Base-by-base conservation (phyloP, 2,888 invertebrate species). In the Epirrhoe alternata region DNA sequence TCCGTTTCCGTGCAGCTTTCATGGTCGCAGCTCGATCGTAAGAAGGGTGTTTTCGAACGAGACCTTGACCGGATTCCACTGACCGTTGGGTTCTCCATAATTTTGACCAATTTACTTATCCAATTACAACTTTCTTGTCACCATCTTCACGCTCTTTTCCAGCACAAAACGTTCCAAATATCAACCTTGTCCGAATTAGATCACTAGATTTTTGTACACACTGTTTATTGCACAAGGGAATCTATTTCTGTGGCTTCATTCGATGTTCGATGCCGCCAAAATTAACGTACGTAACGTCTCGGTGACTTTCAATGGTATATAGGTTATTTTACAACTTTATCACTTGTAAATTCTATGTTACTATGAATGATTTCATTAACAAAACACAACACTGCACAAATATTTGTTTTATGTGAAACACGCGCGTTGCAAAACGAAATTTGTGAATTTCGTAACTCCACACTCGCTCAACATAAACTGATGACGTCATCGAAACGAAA, bases 1-100 rank as follows among this genome's bases (percentile, higher is more conserved):
- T 91, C 94, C 52, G 85, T 85, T 70, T 94, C 94, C 30, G 87
- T 81, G 80, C 95, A 95, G 73, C 88, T 89, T 81, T 95, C 95
- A 73, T 87, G 94, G 82, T 95, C 95, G 77, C 94, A 94, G 77
- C 88, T 94, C 63, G 94, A 94, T 72, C 94, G 90, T 75, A 94
- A 84, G 81, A 95, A 95, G 71, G 96, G 96, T 78, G 96, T 96
- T 82, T 94, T 95, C 45, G 96, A 96, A 76, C 96, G 94, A 77
- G 96, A 96, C 89, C 96, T 94, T 86, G 95, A 95, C 87, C 96
- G 90, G 83, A 95, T 94, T 87, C 94, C 94, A 76, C 90, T 88
- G 79, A 87, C 88, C 69, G 87, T 82, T 69, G 86, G 83, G 74
- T 86, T 90, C 77, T 93, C 93, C 93, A 93, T 92, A 68, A 68